Percentiles rank a stretch among this genome's conserved stretches.
These are phyloP conservation scores for Andrena cerasifolii DNA, from an alignment of 1,140 invertebrate species.

Conservation along the genomic window DNA sequence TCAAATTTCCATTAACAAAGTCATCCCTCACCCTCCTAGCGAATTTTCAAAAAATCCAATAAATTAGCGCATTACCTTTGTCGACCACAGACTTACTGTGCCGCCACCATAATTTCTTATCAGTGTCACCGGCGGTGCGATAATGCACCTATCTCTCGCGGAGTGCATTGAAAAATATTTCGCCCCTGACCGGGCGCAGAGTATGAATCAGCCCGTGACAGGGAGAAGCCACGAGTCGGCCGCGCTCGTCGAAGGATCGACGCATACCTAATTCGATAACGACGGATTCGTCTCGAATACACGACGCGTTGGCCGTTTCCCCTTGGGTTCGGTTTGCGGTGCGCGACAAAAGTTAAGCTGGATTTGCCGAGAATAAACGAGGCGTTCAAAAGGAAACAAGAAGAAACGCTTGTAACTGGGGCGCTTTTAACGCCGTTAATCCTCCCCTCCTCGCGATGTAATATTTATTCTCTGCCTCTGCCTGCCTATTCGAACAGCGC, in stretches of 20 bases:
- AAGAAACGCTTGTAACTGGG: constrained; percentile 22
- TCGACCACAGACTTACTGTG: too few relatives aligned
- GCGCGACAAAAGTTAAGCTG: constrained; percentile 32
- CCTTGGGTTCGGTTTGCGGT: constrained; percentile 3
- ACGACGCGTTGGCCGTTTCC: constrained; percentile 20
- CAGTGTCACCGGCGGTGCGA: neutral
- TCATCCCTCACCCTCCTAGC: too few relatives aligned
- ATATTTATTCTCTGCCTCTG: constrained; percentile 8
- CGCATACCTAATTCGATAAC: neutral
- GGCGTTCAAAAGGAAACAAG: constrained; percentile 39
- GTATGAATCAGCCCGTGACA: neutral
- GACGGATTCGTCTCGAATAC: constrained; percentile 18
- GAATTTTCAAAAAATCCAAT: too few relatives aligned
- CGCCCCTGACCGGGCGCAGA: neutral
- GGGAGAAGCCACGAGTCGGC: neutral
- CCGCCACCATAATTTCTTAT: constrained; percentile 27
- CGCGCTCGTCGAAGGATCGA: neutral
- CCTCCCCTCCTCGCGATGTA: neutral
- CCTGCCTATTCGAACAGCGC: neutral
- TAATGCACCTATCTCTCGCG: neutral
- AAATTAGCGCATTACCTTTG: too few relatives aligned
- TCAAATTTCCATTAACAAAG: too few relatives aligned
- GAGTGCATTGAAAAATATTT: constrained; percentile 10
- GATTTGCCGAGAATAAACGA: constrained; percentile 36
- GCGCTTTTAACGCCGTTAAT: constrained; percentile 28